Evolutionary conservation across 2,888 invertebrate species (phyloP), one percentile per base, ranked within the genome.

Genomic region (Dastarcus helophoroides): DNA sequence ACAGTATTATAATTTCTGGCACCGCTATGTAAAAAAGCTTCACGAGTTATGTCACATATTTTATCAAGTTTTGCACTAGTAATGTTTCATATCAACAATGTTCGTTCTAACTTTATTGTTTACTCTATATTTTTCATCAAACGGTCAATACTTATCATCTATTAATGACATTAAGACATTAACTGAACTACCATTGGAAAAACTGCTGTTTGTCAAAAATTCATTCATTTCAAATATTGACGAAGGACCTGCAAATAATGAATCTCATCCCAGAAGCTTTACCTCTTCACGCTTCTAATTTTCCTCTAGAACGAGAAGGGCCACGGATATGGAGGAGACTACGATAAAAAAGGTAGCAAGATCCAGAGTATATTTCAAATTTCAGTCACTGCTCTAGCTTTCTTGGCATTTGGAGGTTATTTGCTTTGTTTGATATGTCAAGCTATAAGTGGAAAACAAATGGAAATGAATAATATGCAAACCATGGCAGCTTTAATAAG

Each of bases 371-470:
- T 85, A 29, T 85, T 85, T 48, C 78, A 84, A 37, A 66, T 80
- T 42, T 78, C 84, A 0, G 69, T 86, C 7, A 84, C 85, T 0
- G 74, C 82, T 0, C 58, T 86, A 30, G 78, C 86, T 0, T 86
- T 86, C 59, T 59, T 86, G 4, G 85, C 86, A 0, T 88, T 88
- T 47, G 86, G 84, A 1, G 86, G 84, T 2, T 86, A 86, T 51
- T 60, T 88, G 12, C 54, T 86, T 2, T 82, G 83, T 45, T 61
- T 86, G 26, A 75, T 85, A 30, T 76, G 83, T 14, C 77, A 80
- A 46, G 79, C 81, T 1, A 71, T 84, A 29, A 77, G 73, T 48
- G 68, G 71, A 9, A 81, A 80, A 51, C 68, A 68, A 40, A 38
- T 29, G 4, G 39, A 22, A 11, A 28, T 41, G 4, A 33, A 33